Evolutionary conservation across 2,113 vertebrate species (phyloP), one percentile per base, ranked within the genome.

Genomic region (Chaetura pelagica): DNA sequence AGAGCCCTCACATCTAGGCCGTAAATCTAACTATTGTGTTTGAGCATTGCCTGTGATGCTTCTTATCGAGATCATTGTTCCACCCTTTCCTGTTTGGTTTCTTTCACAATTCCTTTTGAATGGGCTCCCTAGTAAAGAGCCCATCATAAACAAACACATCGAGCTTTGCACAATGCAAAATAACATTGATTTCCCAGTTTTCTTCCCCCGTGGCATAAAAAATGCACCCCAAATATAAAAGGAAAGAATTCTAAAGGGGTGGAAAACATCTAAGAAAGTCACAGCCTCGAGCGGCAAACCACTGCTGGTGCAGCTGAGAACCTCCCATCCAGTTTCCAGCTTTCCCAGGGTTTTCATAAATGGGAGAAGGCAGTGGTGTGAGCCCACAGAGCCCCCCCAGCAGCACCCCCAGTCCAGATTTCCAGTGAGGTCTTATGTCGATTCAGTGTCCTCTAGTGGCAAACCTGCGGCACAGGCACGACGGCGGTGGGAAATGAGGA

Each of bases 401-500:
- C 48, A 32, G 4, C 64, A 30, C 14, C 52, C 74, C 74, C 15
- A 3, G 5, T 64, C 35, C 73, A 80, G 10, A 32, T 44, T 76
- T 82, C 46, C 88, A 61, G 42, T 15, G 52, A 69, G 48, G 92
- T 97, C 95, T 93, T 42, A 38, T 77, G 96, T 97, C 51, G 89
- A 90, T 91, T 97, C 90, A 90, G 85, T 95, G 98, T 95, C 97
- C 96, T 96, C 98, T 97, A 97, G 97, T 58, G 96, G 97, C 69
- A 94, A 97, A 32, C 71, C 29, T 29, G 44, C 2, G 2, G 57
- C 85, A 95, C 32, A 83, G 51, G 62, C 46, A 58, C 1, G 3
- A 27, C 12, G 69, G 40, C 12, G 69, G 35, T 3, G 32, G 61
- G 35, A 68, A n/a, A 3, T 16, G 12, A 35, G 59, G 40, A 66